Evolutionary conservation across 2,113 vertebrate genomes (phyloP).

Genomic region (Cinclus cinclus): DNA sequence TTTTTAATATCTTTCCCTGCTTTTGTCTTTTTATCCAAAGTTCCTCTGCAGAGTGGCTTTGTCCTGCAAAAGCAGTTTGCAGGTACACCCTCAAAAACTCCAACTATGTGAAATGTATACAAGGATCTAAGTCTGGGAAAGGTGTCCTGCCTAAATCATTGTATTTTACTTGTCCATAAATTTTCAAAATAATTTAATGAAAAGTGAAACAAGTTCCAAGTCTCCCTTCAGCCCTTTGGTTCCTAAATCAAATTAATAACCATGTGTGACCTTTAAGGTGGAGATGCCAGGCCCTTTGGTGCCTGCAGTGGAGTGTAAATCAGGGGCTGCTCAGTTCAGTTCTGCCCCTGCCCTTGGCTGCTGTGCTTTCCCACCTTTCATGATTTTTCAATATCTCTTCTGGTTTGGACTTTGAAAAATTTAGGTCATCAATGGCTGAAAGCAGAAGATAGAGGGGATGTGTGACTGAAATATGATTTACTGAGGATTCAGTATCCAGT

Average conservation of each 20-base stretch:
- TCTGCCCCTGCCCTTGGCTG: neutral
- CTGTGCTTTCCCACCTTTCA: neutral
- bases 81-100: neutral
- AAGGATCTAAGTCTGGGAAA: neutral
- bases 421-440: neutral
- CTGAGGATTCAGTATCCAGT: neutral
- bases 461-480: neutral
- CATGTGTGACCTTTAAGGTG: neutral
- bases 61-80: neutral
- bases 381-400: neutral
- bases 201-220: neutral
- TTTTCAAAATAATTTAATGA: neutral
- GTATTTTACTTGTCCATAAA: neutral
- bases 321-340: neutral
- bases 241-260: neutral
- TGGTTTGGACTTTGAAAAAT: neutral
- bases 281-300: neutral
- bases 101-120: accelerated
- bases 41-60: neutral
- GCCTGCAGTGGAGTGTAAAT: neutral
- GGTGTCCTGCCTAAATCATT: neutral
- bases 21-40: neutral
- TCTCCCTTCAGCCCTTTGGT: neutral
- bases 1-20: neutral
- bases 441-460: neutral